phyloP scores from a whole-genome alignment of 2,113 vertebrate species.

The Harpagus bidentatus region DNA sequence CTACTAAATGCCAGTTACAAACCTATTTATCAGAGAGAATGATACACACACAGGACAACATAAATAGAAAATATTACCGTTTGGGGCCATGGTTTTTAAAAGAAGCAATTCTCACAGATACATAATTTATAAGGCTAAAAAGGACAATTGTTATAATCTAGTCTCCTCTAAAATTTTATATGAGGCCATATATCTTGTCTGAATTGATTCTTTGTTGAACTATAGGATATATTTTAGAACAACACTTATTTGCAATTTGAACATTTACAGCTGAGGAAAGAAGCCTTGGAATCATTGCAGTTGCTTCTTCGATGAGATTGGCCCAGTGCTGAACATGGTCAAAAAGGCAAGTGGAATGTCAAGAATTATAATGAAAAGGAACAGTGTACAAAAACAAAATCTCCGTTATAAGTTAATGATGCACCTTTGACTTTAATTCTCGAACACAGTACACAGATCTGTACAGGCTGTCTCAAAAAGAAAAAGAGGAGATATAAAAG shows the following conservation, averaged over 20 bases:
- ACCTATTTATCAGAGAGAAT: neutral
- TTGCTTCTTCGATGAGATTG: neutral
- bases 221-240: conserved; percentile 1
- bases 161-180: conserved; percentile 13
- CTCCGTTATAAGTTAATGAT: neutral
- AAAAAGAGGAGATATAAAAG: neutral
- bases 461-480: neutral
- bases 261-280: neutral
- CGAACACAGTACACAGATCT: neutral
- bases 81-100: neutral
- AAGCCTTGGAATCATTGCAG: neutral
- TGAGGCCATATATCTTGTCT: neutral
- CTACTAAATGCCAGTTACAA: neutral
- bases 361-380: neutral
- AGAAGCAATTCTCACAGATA: conserved; percentile 17
- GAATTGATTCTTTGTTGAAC: conserved; percentile 33
- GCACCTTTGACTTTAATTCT: neutral
- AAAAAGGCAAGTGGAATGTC: neutral
- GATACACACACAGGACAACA: neutral
- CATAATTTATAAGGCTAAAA: conserved; percentile 47
- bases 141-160: conserved; percentile 11
- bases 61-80: conserved; percentile 31
- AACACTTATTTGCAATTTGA: neutral
- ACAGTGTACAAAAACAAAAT: neutral
- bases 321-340: neutral